Evolutionary conservation across 2,113 vertebrate species (phyloP), one percentile per base, ranked within the genome.

Genomic region (Ranitomeya variabilis): DNA sequence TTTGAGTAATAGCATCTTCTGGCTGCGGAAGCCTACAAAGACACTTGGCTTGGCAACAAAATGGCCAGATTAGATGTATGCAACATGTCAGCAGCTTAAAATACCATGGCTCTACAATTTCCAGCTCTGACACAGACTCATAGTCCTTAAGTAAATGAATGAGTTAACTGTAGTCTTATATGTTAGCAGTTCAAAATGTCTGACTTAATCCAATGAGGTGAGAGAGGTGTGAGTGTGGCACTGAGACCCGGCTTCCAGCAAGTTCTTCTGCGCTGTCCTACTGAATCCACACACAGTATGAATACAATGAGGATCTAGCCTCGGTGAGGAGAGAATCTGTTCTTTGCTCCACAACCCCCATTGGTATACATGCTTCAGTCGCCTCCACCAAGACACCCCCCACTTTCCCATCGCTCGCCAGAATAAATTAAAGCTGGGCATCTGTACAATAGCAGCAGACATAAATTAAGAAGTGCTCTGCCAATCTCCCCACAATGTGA

Each of bases 401-500:
- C 60, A 79, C 74, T 18, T 78, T 66, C 82, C 62, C 82, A 89
- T 69, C 60, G 81, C 73, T 84, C 23, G 51, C 81, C 79, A 79
- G 87, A 89, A 89, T 89, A 89, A 89, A 89, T 89, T 89, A 89
- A 79, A 78, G 73, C 87, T 55, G 64, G 73, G 82, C 73, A 89
- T 89, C 82, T 84, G 74, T 79, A 79, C 87, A 89, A 89, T 89
- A 85, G 71, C 45, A 59, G 59, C 73, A 89, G 82, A 77, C 82
- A 91, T 90, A 90, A 92, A 90, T 90, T 91, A 90, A 91, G 86
- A 78, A 90, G 89, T 90, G 89, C 90, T 90, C 90, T 92, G 57
- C 80, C 91, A 92, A 77, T 92, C 90, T 90, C 90, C 85, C 87
- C 88, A 91, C 91, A 92, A 91, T 90, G 92, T 92, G 87, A 89